phyloP scores from a whole-genome alignment of 2,888 invertebrate species.

The Anarsia innoxiella region DNA sequence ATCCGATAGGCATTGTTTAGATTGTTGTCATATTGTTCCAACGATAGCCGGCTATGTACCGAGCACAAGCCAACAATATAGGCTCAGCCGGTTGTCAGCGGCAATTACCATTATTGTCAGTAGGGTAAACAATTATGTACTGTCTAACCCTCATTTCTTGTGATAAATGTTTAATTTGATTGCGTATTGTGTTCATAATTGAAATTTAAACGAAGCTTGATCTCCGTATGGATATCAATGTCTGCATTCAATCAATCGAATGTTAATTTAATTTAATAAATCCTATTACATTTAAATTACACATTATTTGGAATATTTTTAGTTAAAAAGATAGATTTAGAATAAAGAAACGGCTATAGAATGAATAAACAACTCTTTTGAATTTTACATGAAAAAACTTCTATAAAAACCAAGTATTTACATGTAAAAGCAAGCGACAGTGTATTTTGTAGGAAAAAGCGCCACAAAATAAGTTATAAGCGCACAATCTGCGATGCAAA shows the following conservation, averaged over 20 bases:
- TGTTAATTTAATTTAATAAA: too few species aligned
- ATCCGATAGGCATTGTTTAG: conserved; percentile 31
- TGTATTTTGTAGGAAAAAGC: too few species aligned
- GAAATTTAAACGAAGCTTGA: conserved; percentile 5
- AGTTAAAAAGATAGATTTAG: too few species aligned
- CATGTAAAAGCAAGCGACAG: too few species aligned
- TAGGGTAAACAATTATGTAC: conserved; percentile 14
- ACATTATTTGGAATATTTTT: too few species aligned
- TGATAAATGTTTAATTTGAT: conserved; percentile 17
- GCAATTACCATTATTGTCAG: conserved; percentile 35
- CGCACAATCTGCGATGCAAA: conserved; percentile 68
- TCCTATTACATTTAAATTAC: too few species aligned
- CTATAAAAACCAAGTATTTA: too few species aligned
- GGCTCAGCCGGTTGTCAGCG: conserved; percentile 28
- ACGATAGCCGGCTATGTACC: conserved; percentile 17
- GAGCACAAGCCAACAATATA: conserved; percentile 23
- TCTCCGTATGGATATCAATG: too few species aligned
- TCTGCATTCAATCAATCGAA: neutral
- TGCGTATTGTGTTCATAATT: conserved; percentile 6
- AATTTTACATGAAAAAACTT: too few species aligned
- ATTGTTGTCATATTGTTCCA: conserved; percentile 24
- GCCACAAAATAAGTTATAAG: conserved; percentile 31
- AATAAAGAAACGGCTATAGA: too few species aligned
- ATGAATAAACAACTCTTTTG: too few species aligned
- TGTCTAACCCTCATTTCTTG: conserved; percentile 13